Percentiles rank a stretch among this genome's conserved stretches.
These are phyloP conservation scores for Sarcophilus harrisii DNA, from an alignment of 2,797 vertebrate species.

Conservation along the genomic window DNA sequence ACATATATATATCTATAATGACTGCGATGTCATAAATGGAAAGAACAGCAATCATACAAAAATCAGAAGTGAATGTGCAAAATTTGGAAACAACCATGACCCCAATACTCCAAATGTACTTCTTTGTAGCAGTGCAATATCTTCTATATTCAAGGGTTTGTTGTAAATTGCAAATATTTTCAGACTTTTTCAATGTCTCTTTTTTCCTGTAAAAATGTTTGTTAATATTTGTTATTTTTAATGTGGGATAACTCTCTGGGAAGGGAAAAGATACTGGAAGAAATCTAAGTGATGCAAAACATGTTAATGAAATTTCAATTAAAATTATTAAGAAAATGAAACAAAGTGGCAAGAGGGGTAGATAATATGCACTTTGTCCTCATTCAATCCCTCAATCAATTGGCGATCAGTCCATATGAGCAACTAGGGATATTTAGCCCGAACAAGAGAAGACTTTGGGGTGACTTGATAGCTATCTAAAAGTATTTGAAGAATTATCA, in stretches of 20 bases:
- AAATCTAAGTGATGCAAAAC: not conserved
- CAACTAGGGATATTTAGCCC: no score
- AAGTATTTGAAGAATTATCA: not conserved
- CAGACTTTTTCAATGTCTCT: not conserved
- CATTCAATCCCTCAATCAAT: not conserved
- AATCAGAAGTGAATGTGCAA: not conserved
- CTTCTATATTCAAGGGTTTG: no score
- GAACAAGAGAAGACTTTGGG: not conserved
- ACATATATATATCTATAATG: not conserved
- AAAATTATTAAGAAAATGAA: slow-evolving; percentile 7
- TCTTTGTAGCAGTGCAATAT: not conserved
- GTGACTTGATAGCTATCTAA: not conserved
- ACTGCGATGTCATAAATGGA: not conserved
- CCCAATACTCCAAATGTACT: not conserved
- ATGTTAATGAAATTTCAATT: not conserved
- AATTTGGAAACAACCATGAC: not conserved
- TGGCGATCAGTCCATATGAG: not conserved
- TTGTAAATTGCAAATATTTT: not conserved
- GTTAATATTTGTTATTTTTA: no score
- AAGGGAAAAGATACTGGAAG: not conserved
- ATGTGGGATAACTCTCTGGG: no score
- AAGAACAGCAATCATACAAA: not conserved
- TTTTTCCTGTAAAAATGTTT: not conserved
- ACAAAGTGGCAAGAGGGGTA: slow-evolving; percentile 17
- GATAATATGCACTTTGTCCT: slow-evolving; percentile 34